These are phyloP conservation scores for Brachionus angularis DNA, from an alignment of 1,140 invertebrate genomes.

Conservation along the genomic window DNA sequence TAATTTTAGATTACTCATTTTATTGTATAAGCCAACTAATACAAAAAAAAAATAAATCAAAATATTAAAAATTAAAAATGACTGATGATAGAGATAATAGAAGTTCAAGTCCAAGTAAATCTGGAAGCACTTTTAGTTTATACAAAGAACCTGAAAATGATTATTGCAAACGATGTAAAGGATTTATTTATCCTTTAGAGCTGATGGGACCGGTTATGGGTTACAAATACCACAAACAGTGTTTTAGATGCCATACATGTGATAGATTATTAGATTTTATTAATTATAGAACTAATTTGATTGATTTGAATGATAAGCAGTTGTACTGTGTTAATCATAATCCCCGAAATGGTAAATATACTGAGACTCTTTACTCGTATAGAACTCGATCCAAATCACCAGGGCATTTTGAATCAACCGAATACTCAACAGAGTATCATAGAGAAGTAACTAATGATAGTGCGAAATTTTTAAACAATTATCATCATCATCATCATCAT, in stretches of 20 bases:
- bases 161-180: slow-evolving; percentile 15
- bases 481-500: too few relatives aligned
- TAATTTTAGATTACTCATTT: too few relatives aligned
- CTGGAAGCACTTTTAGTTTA: slow-evolving; percentile 2
- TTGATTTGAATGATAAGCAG: slow-evolving; percentile 89
- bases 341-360: slow-evolving; percentile 72
- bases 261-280: slow-evolving; percentile 87
- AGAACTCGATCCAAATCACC: slow-evolving; percentile 2
- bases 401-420: slow-evolving; percentile 6
- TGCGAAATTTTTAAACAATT: not conserved
- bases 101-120: slow-evolving; percentile 5
- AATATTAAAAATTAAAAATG: not conserved
- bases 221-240: slow-evolving; percentile 92
- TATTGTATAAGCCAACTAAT: too few relatives aligned
- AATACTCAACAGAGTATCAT: slow-evolving; percentile 7
- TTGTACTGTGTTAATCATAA: slow-evolving; percentile 93
- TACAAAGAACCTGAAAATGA: slow-evolving; percentile 25
- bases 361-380: slow-evolving; percentile 5
- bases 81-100: not conserved
- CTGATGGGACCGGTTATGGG: slow-evolving; percentile 90
- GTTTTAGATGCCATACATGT: slow-evolving; percentile 92
- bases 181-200: slow-evolving; percentile 58
- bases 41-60: too few relatives aligned
- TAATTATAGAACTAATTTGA: slow-evolving; percentile 96
- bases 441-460: not conserved